These are phyloP conservation scores for Lanius collurio DNA, from an alignment of 2,113 vertebrate species.

Conservation along the genomic window DNA sequence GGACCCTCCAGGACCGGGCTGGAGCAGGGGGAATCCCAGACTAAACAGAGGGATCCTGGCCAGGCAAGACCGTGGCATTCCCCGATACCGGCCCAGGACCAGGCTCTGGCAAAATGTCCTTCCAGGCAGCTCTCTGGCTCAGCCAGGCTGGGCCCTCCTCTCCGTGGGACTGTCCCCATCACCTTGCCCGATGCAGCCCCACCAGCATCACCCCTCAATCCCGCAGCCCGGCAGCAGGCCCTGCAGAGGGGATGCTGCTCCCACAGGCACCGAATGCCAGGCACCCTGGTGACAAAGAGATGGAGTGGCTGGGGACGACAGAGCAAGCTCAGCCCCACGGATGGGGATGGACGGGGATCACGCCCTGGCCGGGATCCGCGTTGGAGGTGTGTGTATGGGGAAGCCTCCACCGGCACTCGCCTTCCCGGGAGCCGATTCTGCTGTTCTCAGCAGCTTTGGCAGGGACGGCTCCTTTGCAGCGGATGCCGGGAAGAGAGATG, in stretches of 20 bases:
- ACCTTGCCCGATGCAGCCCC: no score
- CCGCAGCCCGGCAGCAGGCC: neutral
- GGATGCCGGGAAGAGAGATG: constrained; percentile 41
- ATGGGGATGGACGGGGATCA: accelerated
- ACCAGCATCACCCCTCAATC: neutral
- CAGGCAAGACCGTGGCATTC: neutral
- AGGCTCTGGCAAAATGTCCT: neutral
- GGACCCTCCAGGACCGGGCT: constrained; percentile 35
- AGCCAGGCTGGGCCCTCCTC: neutral
- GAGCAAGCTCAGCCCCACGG: neutral
- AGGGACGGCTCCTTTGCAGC: constrained; percentile 48
- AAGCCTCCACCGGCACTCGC: neutral
- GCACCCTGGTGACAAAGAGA: neutral
- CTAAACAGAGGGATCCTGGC: neutral
- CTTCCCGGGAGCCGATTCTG: constrained; percentile 45
- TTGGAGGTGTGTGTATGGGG: neutral
- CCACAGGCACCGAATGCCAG: neutral
- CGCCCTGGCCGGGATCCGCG: neutral
- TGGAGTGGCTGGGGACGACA: neutral
- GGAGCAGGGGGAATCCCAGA: neutral
- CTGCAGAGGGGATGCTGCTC: neutral
- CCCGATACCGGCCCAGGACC: neutral
- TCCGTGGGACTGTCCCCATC: neutral
- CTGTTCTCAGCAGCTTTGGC: constrained; percentile 65
- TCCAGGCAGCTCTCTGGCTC: neutral